These are phyloP conservation scores for Chiridota heheva DNA, from an alignment of 35 echinoderm and acorn worm genomes.

Conservation along the genomic window DNA sequence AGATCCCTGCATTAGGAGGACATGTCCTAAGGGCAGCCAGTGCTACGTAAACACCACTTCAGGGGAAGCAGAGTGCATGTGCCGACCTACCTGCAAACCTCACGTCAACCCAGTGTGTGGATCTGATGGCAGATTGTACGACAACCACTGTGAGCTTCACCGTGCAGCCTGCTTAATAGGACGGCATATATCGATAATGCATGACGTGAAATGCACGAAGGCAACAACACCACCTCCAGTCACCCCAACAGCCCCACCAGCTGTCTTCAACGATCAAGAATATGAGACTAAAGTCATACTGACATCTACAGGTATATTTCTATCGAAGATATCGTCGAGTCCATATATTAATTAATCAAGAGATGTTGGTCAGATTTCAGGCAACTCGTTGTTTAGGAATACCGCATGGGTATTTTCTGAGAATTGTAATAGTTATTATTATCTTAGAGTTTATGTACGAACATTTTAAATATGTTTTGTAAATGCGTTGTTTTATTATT, in stretches of 20 bases:
- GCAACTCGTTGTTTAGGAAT: no score
- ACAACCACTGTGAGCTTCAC: constrained; percentile 94
- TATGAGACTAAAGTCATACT: no score
- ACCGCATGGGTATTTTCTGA: no score
- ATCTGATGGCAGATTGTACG: constrained; percentile 82
- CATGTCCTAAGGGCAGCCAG: constrained; percentile 72
- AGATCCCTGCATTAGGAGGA: constrained; percentile 61
- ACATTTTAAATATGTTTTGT: no score
- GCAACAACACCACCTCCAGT: constrained; percentile 24
- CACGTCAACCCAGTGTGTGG: constrained; percentile 82
- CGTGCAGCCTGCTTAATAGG: constrained; percentile 66
- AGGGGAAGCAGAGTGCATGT: constrained; percentile 65
- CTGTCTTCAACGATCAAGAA: not conserved
- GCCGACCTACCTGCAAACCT: constrained; percentile 49
- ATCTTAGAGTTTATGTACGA: no score
- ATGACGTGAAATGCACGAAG: constrained; percentile 35
- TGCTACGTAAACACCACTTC: constrained; percentile 64
- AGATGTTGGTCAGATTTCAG: no score
- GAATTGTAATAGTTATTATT: no score
- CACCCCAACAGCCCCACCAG: constrained; percentile 16
- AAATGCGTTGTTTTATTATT: no score
- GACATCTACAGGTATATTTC: no score
- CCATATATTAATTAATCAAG: no score
- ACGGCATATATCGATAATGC: constrained; percentile 55
- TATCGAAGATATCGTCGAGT: no score